Percentiles rank a stretch among this genome's conserved stretches.
These are phyloP conservation scores for Archivesica marissinica DNA, from an alignment of 1,140 invertebrate genomes.

Conservation along the genomic window DNA sequence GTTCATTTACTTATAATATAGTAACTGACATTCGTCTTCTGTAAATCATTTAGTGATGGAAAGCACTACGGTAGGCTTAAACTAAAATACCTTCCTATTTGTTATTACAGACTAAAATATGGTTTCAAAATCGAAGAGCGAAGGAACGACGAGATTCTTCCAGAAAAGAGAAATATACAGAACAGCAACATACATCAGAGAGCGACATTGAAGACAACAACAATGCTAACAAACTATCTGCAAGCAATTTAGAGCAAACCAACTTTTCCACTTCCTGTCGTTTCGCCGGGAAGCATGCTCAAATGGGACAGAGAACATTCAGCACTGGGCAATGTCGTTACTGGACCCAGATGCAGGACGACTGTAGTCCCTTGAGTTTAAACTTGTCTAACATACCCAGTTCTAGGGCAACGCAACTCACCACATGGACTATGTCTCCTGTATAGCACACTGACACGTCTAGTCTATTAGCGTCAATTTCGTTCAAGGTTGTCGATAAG, in stretches of 20 bases:
- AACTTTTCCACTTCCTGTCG: neutral
- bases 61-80: too few species aligned
- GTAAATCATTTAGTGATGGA: too few species aligned
- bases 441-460: too few species aligned
- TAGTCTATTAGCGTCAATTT: too few species aligned
- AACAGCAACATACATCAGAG: neutral
- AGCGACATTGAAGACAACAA: neutral
- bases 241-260: neutral
- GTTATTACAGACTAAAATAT: slow-evolving; percentile 45
- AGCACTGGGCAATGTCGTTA: neutral
- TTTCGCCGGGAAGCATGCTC: neutral
- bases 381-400: too few species aligned
- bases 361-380: too few species aligned
- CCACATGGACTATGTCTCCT: too few species aligned
- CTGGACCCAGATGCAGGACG: neutral
- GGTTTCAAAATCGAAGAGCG: slow-evolving; percentile 51
- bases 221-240: neutral
- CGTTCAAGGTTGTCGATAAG: too few species aligned
- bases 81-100: too few species aligned
- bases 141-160: slow-evolving; percentile 49
- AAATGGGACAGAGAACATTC: neutral
- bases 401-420: neutral
- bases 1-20: too few species aligned
- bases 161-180: neutral
- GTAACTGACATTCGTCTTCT: too few species aligned